Percentiles rank a stretch among this genome's conserved stretches.
Evolutionary conservation across 1,140 invertebrate genomes (phyloP).

Genomic region (Charaxes varanes): DNA sequence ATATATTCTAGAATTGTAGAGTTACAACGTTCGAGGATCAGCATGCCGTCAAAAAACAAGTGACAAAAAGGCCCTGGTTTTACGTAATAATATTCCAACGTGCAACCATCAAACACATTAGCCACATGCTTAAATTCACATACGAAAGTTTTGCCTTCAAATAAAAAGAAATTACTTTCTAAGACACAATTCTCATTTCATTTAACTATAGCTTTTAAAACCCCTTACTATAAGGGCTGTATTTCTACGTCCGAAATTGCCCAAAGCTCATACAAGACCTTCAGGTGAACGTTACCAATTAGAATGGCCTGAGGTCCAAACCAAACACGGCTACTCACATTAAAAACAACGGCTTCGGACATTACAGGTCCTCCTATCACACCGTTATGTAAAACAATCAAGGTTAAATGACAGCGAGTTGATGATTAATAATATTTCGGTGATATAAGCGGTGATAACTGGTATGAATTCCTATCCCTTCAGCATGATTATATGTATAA

Average conservation of each 20-base stretch:
- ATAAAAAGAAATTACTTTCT: slow-evolving; percentile 5
- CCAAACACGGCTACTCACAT: slow-evolving; percentile 18
- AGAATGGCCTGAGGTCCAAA: slow-evolving; percentile 15
- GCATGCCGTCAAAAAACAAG: too few species aligned
- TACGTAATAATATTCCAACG: too few species aligned
- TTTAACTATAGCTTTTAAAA: not conserved
- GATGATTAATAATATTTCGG: not conserved
- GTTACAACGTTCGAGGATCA: too few species aligned
- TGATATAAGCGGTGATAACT: too few species aligned
- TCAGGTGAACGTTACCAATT: slow-evolving; percentile 13
- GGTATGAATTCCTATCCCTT: too few species aligned
- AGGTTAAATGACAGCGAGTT: not conserved
- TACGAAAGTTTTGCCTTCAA: slow-evolving; percentile 2
- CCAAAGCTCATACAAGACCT: slow-evolving; percentile 3
- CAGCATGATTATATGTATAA: too few species aligned
- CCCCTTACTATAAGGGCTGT: not conserved
- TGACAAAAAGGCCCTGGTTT: too few species aligned
- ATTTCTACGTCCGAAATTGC: not conserved
- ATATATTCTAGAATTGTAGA: too few species aligned
- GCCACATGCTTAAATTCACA: slow-evolving; percentile 2
- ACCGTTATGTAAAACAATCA: slow-evolving; percentile 1
- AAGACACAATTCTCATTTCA: not conserved
- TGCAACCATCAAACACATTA: too few species aligned
- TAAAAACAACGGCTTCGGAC: slow-evolving; percentile 21
- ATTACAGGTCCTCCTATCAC: slow-evolving; percentile 11